phyloP scores from a whole-genome alignment of 2,113 vertebrate species.

The Python bivittatus region DNA sequence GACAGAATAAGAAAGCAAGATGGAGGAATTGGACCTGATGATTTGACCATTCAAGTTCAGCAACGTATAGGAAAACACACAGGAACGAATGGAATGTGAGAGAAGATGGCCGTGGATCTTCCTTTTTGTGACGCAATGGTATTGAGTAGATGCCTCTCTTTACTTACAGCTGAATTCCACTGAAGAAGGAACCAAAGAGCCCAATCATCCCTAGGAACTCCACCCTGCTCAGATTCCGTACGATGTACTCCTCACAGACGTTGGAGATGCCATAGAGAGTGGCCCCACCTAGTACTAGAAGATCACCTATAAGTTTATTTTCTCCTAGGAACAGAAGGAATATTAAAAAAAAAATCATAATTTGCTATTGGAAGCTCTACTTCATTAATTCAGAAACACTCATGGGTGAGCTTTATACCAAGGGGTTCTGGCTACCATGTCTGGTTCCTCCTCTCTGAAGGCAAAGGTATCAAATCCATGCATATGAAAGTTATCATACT shows the following conservation, averaged over 20 bases:
- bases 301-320: constrained; percentile 91
- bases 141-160: neutral
- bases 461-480: neutral
- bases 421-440: neutral
- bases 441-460: neutral
- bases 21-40: neutral
- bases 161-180: constrained; percentile 96
- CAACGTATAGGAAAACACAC: neutral
- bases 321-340: constrained; percentile 76
- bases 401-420: neutral
- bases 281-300: constrained; percentile 90
- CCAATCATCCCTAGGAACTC: constrained; percentile 97
- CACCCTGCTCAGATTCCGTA: constrained; percentile 90
- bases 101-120: neutral
- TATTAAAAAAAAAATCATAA: constrained; percentile 41
- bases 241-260: constrained; percentile 92
- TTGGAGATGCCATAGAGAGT: constrained; percentile 91
- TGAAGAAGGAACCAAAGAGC: constrained; percentile 96
- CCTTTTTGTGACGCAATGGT: neutral
- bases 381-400: neutral
- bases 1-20: too few relatives aligned
- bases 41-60: too few relatives aligned
- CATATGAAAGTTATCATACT: neutral
- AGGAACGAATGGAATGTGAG: neutral
- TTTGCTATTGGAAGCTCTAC: neutral